Evolutionary conservation across 2,113 vertebrate species (phyloP), one percentile per base, ranked within the genome.

Genomic region (Carassius carassius): DNA sequence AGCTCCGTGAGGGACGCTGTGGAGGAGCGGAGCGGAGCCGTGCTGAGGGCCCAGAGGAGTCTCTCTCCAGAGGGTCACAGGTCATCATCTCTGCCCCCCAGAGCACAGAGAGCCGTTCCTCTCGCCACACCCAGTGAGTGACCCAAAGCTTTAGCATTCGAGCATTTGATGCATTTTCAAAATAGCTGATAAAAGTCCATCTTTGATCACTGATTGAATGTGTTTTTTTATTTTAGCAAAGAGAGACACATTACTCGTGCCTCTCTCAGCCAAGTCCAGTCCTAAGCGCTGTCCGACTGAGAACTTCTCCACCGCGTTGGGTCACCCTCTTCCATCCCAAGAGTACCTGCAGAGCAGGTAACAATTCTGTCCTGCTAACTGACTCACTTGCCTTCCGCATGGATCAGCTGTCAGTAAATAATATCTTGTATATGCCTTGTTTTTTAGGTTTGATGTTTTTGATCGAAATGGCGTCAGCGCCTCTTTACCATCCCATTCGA

Each of bases 281-380:
- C 98, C 98, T 0, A 99, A 99, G 91, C 94, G 98, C 78, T 97
- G 96, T 87, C 98, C 98, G 0, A 95, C 94, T n/a, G 98, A 99
- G 89, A 99, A 99, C 87, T 92, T 96, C 86, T 99, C 98, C 85
- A 97, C 16, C 7, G 98, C 96, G 8, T 97, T 99, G 56, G 97
- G 95, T 89, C 95, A 96, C 85, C 91, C 94, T 54, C 91, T 97
- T 87, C 94, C 94, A 44, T 93, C 91, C 90, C 95, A 94, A 17
- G 95, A 97, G 84, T 95, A 94, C 90, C 74, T 91, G 69, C 87
- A 92, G 72, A 94, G 92, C 49, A 94, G 96, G 98, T 98, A 91
- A 2, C 6, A 7, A 70, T 74, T 67, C 86, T 62, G n/a, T 37
- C 65, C 81, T 16, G 10, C 74, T 56, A 1, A 25, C 1, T 74